Base-by-base conservation (phyloP, 2,113 vertebrate species). In the Illadopsis cleaveri region DNA sequence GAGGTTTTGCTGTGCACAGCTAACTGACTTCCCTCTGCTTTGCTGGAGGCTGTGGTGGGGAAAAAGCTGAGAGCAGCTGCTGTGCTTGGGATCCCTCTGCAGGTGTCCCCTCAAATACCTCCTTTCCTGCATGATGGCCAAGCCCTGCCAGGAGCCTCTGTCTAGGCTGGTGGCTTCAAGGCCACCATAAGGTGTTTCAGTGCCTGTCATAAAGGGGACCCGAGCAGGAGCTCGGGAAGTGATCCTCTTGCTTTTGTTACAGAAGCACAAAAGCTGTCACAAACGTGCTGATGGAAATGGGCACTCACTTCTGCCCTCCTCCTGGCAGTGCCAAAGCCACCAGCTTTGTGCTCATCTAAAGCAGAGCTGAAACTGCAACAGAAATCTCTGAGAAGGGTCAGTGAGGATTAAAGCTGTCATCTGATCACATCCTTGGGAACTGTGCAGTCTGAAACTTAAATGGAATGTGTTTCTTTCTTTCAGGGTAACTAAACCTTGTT, bases 71-170 rank as follows among this genome's bases (percentile, higher is more conserved):
- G 69, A 89, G 47, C 42, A 90, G 56, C 53, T 85, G n/a, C 78
- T 75, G 2, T 44, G 40, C 35, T 54, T 54, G 28, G 60, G 80
- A 38, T 6, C 4, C 17, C 51, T 45, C 28, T 58, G 56, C 42
- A 40, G 64, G 9, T 58, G 35, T 60, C 54, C 33, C 3, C 58
- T 77, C 40, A 44, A 30, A 28, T 12, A 9, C 15, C 47, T 61
- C 1, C 0, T 30, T 82, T 45, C 42, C 8, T 2, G 2, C 51
- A 19, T 12, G 35, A 33, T 56, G 47, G 19, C 33, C 33, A 40
- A 28, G 31, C 12, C 7, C 47, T 57, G 33, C 14, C 44, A 57
- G 68, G 28, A 82, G 23, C 8, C 24, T 50, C 33, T 31, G 20
- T 25, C 19, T 15, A 5, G 23, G 37, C 9, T 64, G 65, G 5